Conservation (phyloP, 1,140 invertebrate species). For the Drosophila tropicalis region DNA sequence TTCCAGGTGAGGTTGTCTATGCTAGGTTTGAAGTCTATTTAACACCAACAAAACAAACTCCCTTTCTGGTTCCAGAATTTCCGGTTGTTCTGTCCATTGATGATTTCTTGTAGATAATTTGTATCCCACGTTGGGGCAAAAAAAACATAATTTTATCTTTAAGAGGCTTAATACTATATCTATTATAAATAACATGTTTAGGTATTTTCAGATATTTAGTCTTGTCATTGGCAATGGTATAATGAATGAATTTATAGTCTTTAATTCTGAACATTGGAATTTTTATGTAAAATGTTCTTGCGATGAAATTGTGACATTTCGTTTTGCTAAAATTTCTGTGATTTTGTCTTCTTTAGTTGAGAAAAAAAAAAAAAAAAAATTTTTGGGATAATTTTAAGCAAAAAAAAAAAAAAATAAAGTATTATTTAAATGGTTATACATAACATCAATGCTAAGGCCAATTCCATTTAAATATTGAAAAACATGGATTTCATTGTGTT, state of each 20-base stretch:
- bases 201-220: conserved; percentile 2
- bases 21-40: too few species aligned
- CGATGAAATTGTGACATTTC: background rate
- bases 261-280: background rate
- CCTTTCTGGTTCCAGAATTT: too few species aligned
- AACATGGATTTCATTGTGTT: background rate
- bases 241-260: background rate
- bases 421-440: background rate
- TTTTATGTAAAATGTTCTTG: conserved; percentile 1
- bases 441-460: too few species aligned
- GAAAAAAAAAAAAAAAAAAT: too few species aligned
- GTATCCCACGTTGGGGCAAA: too few species aligned
- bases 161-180: too few species aligned
- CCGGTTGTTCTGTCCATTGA: too few species aligned
- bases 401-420: background rate
- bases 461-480: too few species aligned
- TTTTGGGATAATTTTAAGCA: too few species aligned
- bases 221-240: conserved; percentile 1
- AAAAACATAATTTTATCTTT: too few species aligned
- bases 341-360: conserved; percentile 2
- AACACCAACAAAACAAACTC: too few species aligned
- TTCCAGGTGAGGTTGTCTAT: too few species aligned
- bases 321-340: background rate
- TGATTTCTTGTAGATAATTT: background rate
- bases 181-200: background rate